Base-by-base conservation (phyloP, 2,113 vertebrate genomes). In the Seriola quinqueradiata region DNA sequence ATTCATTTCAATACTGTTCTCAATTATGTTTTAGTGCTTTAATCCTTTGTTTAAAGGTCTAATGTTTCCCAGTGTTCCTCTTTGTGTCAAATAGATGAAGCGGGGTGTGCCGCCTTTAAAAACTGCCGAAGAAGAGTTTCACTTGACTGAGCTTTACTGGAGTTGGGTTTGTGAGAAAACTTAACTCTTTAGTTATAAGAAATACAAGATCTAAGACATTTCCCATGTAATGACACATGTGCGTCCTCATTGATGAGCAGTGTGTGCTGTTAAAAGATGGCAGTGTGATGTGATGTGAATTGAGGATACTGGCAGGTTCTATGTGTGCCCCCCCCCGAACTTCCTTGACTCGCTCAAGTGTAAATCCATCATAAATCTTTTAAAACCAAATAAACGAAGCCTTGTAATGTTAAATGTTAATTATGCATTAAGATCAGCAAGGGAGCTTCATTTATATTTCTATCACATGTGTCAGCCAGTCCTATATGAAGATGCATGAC, bases 371-470 rank as follows among this genome's bases (percentile, higher is more conserved):
- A 80, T 84, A 55, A 89, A 90, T 89, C 70, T 75, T 81, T 82
- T 32, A 76, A 59, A 52, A 57, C 32, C 59, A 77, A 79, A 77
- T 67, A 79, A 83, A 80, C n/a, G 14, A 75, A 77, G n/a, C 21
- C 78, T 64, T 84, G 58, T 83, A 82, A 79, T 71, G 40, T 89
- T 86, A 81, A 87, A 85, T 63, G 73, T 88, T 87, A 85, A 90
- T 84, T 89, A 78, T 85, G 25, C 73, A 78, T 81, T 83, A 76
- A 75, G 32, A 68, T 82, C 46, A 59, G 60, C 42, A 25, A 28
- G 48, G 40, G 40, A 21, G 0, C 17, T 5, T 70, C 58, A 76
- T 86, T 82, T 75, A 69, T 82, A 63, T 76, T 83, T 82, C 72
- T 25, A 70, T 68, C 12, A n/a, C 52, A 25, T 61, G 42, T 70